Evolutionary conservation across 2,113 vertebrate genomes (phyloP).

Genomic region (Motacilla tschutschensis): DNA sequence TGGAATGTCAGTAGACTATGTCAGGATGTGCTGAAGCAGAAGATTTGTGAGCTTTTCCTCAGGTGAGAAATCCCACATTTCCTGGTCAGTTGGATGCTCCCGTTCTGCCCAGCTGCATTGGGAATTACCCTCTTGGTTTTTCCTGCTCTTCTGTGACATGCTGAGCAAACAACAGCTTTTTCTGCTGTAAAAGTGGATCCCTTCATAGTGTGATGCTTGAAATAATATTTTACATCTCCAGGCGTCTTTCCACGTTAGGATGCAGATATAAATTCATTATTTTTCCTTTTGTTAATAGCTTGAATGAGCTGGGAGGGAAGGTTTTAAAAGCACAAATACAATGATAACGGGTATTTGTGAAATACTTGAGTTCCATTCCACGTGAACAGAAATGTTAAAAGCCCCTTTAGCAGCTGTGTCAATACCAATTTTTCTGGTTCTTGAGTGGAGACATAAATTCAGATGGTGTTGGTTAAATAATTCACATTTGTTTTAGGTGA

Average conservation of each 20-base stretch:
- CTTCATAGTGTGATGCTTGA: not conserved
- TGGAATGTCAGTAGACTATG: not conserved
- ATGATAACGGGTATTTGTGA: not conserved
- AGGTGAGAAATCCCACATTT: not conserved
- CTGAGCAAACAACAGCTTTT: not conserved
- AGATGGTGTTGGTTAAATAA: not conserved
- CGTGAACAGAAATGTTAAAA: not conserved
- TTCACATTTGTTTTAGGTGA: not conserved
- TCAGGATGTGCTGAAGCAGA: not conserved
- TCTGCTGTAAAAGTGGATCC: not conserved
- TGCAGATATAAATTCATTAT: not conserved
- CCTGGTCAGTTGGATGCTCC: not conserved
- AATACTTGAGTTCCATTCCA: not conserved
- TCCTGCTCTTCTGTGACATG: not conserved
- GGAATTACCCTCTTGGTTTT: not conserved
- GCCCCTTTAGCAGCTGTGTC: not conserved
- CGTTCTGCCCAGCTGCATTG: not conserved
- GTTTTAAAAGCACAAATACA: not conserved
- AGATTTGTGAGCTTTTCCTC: not conserved
- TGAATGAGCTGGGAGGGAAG: not conserved
- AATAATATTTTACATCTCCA: not conserved
- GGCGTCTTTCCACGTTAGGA: not conserved
- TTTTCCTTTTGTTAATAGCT: not conserved
- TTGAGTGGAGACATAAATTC: not conserved
- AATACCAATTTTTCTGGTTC: conserved; percentile 6